These are phyloP conservation scores for Neoaliturus tenellus DNA, from an alignment of 2,888 invertebrate genomes.

Conservation along the genomic window DNA sequence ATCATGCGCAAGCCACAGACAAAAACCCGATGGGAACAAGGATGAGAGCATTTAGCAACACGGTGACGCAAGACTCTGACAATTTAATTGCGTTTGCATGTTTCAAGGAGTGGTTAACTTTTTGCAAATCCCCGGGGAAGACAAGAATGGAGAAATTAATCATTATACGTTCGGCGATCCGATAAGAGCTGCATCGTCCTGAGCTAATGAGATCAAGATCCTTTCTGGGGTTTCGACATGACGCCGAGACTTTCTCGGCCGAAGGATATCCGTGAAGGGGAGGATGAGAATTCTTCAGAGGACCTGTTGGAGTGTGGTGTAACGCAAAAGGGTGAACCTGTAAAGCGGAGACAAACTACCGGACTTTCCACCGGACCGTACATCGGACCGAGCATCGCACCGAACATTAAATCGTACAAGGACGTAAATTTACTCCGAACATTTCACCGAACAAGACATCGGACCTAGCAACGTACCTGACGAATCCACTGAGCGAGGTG, in stretches of 20 bases:
- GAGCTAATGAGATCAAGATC: constrained; percentile 24
- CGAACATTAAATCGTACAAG: too few relatives aligned
- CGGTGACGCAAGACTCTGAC: not conserved
- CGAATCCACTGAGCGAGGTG: too few relatives aligned
- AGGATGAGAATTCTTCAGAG: too few relatives aligned
- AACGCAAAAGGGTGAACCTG: too few relatives aligned
- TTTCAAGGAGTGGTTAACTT: constrained; percentile 27
- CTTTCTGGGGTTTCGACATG: constrained; percentile 3
- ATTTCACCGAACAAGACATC: too few relatives aligned
- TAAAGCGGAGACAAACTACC: too few relatives aligned
- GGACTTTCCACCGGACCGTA: too few relatives aligned
- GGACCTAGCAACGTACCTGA: too few relatives aligned
- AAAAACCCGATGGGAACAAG: not conserved
- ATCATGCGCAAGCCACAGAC: too few relatives aligned
- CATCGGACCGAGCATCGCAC: too few relatives aligned
- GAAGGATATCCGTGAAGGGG: not conserved
- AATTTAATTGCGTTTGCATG: constrained; percentile 35
- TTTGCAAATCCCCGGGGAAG: not conserved
- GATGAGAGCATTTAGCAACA: constrained; percentile 4
- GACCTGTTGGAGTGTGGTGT: too few relatives aligned
- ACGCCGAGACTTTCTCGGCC: not conserved
- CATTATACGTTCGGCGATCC: constrained; percentile 12
- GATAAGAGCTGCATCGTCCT: not conserved
- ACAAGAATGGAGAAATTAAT: constrained; percentile 28
- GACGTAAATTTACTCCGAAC: too few relatives aligned